Base-by-base conservation (phyloP, 53 echinoderm and acorn worm genomes). In the Holothuria leucospilota region DNA sequence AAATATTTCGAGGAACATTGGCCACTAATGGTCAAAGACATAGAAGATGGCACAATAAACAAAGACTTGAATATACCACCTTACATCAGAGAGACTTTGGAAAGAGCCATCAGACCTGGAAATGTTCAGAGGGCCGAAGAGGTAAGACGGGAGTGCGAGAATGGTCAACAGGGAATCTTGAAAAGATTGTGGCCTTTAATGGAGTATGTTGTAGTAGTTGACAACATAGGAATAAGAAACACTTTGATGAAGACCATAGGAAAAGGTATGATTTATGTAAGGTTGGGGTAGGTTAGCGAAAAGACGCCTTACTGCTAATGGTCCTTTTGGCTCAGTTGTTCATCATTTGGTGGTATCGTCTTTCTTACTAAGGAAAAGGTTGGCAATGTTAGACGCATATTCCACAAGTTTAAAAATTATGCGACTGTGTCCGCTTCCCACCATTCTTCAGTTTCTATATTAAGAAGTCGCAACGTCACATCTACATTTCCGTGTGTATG, bases 171-270 rank as follows among this genome's bases (percentile, higher is more conserved):
- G 1, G 90, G 90, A 5, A 94, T 94, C 53, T 46, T 90, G 10
- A 69, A 78, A 66, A 81, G 94, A 61, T 80, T 94, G 18, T 94
- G 94, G 94, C 94, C 94, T 18, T 67, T 85, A 60, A 72, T 94
- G 15, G 59, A 85, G 24, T 84, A 34, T 26, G 28, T 90, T 4
- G 71, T 71, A 13, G 85, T 40, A 11, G 77, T 82, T 16, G 89
- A 89, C 63, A 71, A 62, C 46, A 56, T 40, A 2, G 92, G 92
- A n/a, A 59, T 83, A 8, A 67, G 74, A 42, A 61, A 87, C 25
- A 38, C 27, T 13, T 27, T 92, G n/a, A 24, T 61, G 73, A 51
- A 92, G 16, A 81, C 84, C 9, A 65, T 82, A 34, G 56, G 27
- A 12, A 59, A 70, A 83, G 92, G 92, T 89, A 92, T 70, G 29